These are phyloP conservation scores for Pedetes capensis DNA, from an alignment of 2,113 vertebrate species.

Conservation along the genomic window DNA sequence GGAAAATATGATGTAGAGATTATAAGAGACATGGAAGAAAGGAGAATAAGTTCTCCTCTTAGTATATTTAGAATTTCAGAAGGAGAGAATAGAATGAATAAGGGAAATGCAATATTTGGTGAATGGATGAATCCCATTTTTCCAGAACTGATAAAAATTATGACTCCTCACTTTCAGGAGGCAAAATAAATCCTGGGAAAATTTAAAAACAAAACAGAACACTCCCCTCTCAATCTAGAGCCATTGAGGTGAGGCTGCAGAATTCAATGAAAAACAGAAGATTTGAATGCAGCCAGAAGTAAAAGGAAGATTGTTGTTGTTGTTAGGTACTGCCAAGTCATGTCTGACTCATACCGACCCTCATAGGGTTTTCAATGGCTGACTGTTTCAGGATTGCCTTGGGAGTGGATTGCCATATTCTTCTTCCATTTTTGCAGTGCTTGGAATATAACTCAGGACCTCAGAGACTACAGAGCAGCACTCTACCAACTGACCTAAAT, in stretches of 20 bases:
- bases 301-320: too few relatives aligned
- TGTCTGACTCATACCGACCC: too few relatives aligned
- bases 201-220: not conserved
- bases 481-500: too few relatives aligned
- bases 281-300: not conserved
- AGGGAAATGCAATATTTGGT: not conserved
- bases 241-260: not conserved
- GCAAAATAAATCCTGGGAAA: not conserved
- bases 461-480: too few relatives aligned
- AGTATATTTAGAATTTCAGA: not conserved
- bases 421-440: too few relatives aligned
- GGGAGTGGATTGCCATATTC: too few relatives aligned
- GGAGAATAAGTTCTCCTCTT: not conserved
- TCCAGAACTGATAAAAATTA: not conserved
- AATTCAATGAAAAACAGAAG: not conserved
- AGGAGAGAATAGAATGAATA: not conserved
- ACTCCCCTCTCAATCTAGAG: not conserved
- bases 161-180: not conserved
- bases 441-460: too few relatives aligned
- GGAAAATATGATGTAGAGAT: not conserved
- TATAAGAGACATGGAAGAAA: not conserved
- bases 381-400: too few relatives aligned
- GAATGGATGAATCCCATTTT: not conserved
- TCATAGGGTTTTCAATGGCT: too few relatives aligned
- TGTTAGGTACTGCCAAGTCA: too few relatives aligned